A percentile compares a stretch with the other conserved stretches of the same genome.
Evolutionary conservation across 2,113 vertebrate genomes (phyloP).

Genomic region (Equus quagga): DNA sequence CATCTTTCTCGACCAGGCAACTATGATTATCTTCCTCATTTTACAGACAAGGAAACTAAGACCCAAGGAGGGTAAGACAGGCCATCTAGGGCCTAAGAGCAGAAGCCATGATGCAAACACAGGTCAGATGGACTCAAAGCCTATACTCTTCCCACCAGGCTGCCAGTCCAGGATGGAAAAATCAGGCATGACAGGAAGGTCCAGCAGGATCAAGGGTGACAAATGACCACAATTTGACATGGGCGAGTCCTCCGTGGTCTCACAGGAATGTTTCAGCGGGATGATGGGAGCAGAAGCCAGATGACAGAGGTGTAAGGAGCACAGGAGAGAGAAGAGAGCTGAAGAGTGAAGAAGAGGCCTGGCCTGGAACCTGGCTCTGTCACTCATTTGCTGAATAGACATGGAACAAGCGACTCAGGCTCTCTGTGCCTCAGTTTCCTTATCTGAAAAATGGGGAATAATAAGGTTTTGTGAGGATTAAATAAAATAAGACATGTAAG

Average conservation of each 20-base stretch:
- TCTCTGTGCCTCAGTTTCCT: not conserved
- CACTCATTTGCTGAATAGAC: not conserved
- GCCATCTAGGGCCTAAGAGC: fast-evolving
- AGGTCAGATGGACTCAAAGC: fast-evolving
- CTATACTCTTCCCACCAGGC: fast-evolving
- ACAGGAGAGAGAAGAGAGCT: not conserved
- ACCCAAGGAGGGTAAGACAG: not conserved
- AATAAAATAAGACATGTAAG: not conserved
- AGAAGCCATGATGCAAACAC: fast-evolving
- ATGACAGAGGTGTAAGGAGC: fast-evolving
- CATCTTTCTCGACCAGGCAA: fast-evolving
- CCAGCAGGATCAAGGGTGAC: fast-evolving
- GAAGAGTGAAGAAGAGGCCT: fast-evolving
- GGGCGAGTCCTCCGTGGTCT: not conserved
- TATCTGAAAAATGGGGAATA: not conserved
- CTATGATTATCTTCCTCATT: fast-evolving
- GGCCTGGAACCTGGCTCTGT: not conserved
- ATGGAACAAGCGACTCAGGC: fast-evolving
- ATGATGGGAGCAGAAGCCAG: fast-evolving
- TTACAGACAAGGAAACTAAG: not conserved
- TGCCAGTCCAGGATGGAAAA: fast-evolving
- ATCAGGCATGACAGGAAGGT: fast-evolving
- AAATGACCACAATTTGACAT: fast-evolving
- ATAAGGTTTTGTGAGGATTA: fast-evolving
- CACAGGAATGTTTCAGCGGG: not conserved